Evolutionary conservation across 1,140 invertebrate genomes (phyloP), one percentile per base, ranked within the genome.

Genomic region (Drosophila parabipectinata): DNA sequence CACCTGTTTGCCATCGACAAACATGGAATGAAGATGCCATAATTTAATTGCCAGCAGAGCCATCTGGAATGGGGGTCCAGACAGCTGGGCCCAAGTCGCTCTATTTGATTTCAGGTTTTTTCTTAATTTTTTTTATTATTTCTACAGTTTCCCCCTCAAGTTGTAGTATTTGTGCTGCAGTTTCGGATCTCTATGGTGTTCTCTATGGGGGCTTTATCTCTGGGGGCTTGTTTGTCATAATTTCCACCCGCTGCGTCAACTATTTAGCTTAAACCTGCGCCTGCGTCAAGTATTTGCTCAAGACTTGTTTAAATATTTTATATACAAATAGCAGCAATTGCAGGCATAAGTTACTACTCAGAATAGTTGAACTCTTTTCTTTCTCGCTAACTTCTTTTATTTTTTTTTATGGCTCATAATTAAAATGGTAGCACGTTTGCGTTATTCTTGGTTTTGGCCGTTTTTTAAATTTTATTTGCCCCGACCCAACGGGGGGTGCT

Each of bases 231-330:
- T 82, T 82, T 82, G 69, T 58, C 74, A 64, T 68, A 50, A 45
- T 10, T 72, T 59, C 77, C 73, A 60, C 69, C 68, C 61, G 71
- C 52, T 66, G 66, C 57, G 63, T 26, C 68, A 72, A 79, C 52
- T 62, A 88, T 78, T 80, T 81, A 56, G 74, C 76, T 41, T 41
- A 60, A 60, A 56, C 58, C 45, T 67, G 75, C 63, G 69, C 55
- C 45, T 67, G 75, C 63, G 74, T 72, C 67, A 83, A 89, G 67
- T 87, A 87, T 87, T 87, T 87, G 84, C 61, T 24, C 8, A 63
- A 61, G 60, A 44, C 83, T 88, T 77, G 53, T 63, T 72, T 63
- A 88, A 87, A 87, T 87, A 87, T 87, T 87, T 87, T 26, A 15
- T 51, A 69, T 45, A 52, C 76, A 88, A 87, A 87, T 83, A 87